Percentiles rank a stretch among this genome's conserved stretches.
These are phyloP conservation scores for Salticus scenicus DNA, from an alignment of 2,888 invertebrate species.

Conservation along the genomic window DNA sequence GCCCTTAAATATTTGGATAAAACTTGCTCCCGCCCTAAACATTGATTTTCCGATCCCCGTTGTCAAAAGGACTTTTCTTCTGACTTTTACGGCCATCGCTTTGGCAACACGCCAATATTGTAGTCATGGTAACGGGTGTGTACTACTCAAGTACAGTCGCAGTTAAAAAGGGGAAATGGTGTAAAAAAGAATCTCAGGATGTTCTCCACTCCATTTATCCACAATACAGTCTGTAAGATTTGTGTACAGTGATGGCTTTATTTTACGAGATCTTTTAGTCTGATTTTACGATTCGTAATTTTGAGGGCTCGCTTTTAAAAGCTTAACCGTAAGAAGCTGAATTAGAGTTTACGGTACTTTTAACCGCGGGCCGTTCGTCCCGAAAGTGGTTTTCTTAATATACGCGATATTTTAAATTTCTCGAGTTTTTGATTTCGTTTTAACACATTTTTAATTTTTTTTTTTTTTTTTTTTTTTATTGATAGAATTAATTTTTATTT, in stretches of 20 bases:
- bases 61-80: constrained; percentile 6
- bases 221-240: background rate
- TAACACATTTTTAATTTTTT: no score
- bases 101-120: background rate
- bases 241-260: background rate
- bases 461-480: no score
- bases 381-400: no score
- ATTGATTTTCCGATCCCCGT: constrained; percentile 3
- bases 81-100: constrained; percentile 10
- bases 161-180: background rate
- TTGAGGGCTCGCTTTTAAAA: background rate
- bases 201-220: constrained; percentile 3
- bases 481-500: no score
- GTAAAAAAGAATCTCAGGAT: background rate
- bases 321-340: no score
- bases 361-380: no score
- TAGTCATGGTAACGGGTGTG: constrained; percentile 12
- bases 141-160: constrained; percentile 6
- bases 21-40: background rate
- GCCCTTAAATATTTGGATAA: constrained; percentile 17
- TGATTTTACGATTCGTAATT: constrained; percentile 2
- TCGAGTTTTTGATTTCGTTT: no score
- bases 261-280: background rate
- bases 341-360: no score
- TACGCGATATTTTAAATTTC: no score